Conservation (phyloP, 2,113 vertebrate species). For the Lophotis ruficrista region DNA sequence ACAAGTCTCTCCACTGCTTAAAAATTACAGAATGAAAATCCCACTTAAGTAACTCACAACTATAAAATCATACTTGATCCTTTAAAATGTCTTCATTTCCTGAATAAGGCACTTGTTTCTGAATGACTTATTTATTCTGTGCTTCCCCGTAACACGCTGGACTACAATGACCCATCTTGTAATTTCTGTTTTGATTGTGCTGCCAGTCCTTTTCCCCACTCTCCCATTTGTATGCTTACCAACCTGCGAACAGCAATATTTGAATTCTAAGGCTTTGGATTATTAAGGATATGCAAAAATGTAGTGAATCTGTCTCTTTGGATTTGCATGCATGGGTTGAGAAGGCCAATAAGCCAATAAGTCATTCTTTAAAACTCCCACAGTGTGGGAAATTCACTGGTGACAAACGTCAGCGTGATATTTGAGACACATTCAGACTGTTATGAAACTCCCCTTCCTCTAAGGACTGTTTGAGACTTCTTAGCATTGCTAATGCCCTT, state of each 20-base stretch:
- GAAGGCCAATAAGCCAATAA: conserved; percentile 49
- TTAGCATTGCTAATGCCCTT: conserved; percentile 40
- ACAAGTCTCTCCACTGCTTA: neutral
- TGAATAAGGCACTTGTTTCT: neutral
- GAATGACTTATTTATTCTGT: neutral
- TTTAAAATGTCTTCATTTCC: neutral
- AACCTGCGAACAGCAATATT: neutral
- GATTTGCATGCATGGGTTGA: conserved; percentile 35
- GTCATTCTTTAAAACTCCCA: conserved; percentile 61
- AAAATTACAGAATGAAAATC: neutral
- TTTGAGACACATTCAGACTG: conserved; percentile 37
- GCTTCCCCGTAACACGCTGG: neutral
- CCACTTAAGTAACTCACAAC: neutral
- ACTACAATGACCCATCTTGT: neutral
- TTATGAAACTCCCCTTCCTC: neutral
- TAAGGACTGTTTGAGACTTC: neutral
- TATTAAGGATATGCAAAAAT: conserved; percentile 50
- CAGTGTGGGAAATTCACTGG: conserved; percentile 46
- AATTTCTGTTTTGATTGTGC: neutral
- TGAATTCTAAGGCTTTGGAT: conserved; percentile 31
- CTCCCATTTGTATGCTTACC: neutral
- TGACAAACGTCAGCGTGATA: conserved; percentile 40
- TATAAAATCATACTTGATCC: neutral
- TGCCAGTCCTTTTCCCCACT: neutral
- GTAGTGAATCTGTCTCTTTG: neutral